phyloP scores from a whole-genome alignment of 2,888 invertebrate species.

The Acholoe squamosa region DNA sequence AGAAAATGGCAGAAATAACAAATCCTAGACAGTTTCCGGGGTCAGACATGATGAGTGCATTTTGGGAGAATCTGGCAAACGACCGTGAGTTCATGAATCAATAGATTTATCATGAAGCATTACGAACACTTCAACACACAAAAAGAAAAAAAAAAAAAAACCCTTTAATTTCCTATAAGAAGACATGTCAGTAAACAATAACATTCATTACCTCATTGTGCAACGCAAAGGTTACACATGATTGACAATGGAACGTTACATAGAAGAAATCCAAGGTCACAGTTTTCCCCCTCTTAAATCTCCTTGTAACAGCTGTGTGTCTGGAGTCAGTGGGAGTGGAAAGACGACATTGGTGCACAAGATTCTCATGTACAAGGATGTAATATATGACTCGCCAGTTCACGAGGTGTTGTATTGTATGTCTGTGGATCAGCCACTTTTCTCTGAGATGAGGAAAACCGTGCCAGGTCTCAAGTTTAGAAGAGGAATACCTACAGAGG shows the following conservation, averaged over 20 bases:
- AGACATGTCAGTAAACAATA: not conserved
- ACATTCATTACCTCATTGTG: not conserved
- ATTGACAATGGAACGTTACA: not conserved
- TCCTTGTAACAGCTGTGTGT: not conserved
- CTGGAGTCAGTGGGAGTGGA: not conserved
- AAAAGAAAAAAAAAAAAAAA: too few relatives aligned
- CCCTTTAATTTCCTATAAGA: too few relatives aligned
- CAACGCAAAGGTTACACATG: not conserved
- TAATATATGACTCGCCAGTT: not conserved
- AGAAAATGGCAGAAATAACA: not conserved
- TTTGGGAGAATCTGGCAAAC: not conserved
- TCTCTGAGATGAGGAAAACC: not conserved
- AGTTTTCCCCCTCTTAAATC: not conserved
- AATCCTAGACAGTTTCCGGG: not conserved
- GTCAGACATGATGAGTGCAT: not conserved
- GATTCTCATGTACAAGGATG: not conserved
- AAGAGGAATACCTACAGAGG: not conserved
- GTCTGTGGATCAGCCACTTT: not conserved
- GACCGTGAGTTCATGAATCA: not conserved
- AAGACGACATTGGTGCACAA: not conserved
- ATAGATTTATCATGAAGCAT: not conserved
- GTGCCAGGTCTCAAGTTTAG: not conserved
- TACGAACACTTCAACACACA: too few relatives aligned
- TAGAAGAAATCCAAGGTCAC: not conserved
- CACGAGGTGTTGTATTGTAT: not conserved